Conservation (phyloP, 2,113 vertebrate genomes). For the Aphyosemion australe region DNA sequence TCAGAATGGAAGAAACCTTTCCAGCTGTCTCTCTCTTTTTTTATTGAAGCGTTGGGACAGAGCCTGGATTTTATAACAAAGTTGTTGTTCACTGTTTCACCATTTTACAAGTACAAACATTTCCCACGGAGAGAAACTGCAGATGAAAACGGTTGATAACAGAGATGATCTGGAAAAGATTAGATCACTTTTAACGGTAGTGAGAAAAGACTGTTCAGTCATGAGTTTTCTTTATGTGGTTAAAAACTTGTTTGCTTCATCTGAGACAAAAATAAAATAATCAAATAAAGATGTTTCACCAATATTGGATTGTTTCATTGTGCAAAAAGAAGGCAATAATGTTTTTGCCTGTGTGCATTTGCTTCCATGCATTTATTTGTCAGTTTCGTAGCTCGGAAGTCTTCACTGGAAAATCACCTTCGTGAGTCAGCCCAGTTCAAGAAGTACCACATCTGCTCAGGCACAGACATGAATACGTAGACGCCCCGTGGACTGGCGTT, state of each 20-base stretch:
- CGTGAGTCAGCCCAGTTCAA: no score
- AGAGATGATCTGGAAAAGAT: slow-evolving; percentile 16
- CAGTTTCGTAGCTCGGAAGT: no score
- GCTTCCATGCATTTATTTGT: no score
- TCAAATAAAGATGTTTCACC: neutral
- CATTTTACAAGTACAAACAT: neutral
- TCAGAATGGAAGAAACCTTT: neutral
- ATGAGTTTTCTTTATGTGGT: neutral
- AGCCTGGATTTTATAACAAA: neutral
- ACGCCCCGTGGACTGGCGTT: no score
- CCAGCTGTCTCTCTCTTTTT: neutral
- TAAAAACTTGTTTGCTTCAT: neutral
- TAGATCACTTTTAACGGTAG: slow-evolving; percentile 4
- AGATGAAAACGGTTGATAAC: slow-evolving; percentile 41
- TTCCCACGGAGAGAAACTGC: slow-evolving; percentile 31
- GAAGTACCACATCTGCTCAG: no score
- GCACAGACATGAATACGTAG: no score
- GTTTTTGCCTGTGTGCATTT: no score
- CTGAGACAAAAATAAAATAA: neutral
- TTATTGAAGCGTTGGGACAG: neutral
- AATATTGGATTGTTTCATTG: no score
- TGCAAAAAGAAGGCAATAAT: no score
- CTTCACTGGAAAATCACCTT: no score
- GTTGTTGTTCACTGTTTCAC: neutral
- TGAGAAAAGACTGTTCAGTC: neutral